These are phyloP conservation scores for Ifrita kowaldi DNA, from an alignment of 2,113 vertebrate species.

Conservation along the genomic window DNA sequence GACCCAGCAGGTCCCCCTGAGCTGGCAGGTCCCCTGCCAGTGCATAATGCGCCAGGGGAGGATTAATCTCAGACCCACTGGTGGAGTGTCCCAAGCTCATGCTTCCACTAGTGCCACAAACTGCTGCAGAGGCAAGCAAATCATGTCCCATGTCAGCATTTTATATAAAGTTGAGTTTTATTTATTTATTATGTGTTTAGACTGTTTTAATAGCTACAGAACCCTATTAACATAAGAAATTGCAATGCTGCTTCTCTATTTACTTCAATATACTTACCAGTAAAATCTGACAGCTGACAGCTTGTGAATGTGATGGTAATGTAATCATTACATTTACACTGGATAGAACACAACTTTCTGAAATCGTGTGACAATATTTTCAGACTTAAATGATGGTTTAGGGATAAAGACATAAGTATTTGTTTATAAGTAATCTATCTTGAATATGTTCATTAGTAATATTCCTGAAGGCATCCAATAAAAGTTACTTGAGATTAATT, in stretches of 20 bases:
- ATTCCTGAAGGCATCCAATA: conserved; percentile 36
- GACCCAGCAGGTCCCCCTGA: neutral
- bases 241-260: conserved; percentile 41
- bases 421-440: conserved; percentile 53
- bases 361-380: conserved; percentile 37
- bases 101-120: neutral
- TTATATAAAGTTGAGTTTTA: neutral
- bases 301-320: conserved; percentile 51
- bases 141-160: neutral
- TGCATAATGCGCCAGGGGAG: accelerated
- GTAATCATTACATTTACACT: conserved; percentile 62
- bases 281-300: conserved; percentile 67
- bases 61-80: accelerated
- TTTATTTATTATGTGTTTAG: conserved; percentile 57
- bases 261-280: conserved; percentile 55
- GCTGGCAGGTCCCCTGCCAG: neutral
- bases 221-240: conserved; percentile 58
- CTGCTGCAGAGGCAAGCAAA: neutral
- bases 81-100: neutral
- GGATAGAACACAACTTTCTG: conserved; percentile 29
- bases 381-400: conserved; percentile 44
- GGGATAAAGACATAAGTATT: conserved; percentile 60
- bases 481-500: conserved; percentile 67
- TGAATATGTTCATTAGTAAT: conserved; percentile 59
- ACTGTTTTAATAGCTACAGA: conserved; percentile 60